Evolutionary conservation across 2,113 vertebrate species (phyloP).

Genomic region (Melanostigma gelatinosum): DNA sequence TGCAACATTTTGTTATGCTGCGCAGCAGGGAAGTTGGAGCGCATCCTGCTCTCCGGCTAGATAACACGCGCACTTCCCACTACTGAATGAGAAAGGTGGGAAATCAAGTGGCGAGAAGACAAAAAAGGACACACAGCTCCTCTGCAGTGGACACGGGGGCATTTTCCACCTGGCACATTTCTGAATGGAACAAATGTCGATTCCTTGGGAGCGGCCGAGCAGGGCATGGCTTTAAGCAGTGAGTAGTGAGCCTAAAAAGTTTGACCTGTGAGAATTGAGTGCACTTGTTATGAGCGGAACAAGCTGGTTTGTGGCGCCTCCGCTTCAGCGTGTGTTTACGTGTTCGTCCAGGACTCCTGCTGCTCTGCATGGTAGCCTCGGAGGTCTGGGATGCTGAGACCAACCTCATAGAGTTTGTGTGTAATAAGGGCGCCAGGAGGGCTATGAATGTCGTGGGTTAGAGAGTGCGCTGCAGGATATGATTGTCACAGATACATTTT

Average conservation of each 20-base stretch:
- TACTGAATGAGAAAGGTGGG: slow-evolving; percentile 68
- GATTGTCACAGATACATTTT: slow-evolving; percentile 11
- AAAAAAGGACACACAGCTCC: slow-evolving; percentile 62
- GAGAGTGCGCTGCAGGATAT: slow-evolving; percentile 60
- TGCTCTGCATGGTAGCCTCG: slow-evolving; percentile 73
- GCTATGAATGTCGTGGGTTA: slow-evolving; percentile 73
- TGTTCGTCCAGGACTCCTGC: slow-evolving; percentile 66
- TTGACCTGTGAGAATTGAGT: slow-evolving; percentile 13
- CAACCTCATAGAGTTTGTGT: slow-evolving; percentile 76
- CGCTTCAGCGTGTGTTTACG: slow-evolving; percentile 32
- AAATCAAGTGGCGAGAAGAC: slow-evolving; percentile 63
- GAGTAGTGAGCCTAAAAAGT: slow-evolving; percentile 55
- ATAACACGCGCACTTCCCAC: slow-evolving; percentile 75
- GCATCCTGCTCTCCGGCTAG: slow-evolving; percentile 67
- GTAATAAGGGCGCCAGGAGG: slow-evolving; percentile 67
- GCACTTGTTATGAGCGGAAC: not conserved
- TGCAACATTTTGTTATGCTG: slow-evolving; percentile 46
- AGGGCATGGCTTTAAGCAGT: slow-evolving; percentile 79
- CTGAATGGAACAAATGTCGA: slow-evolving; percentile 72
- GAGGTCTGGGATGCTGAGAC: slow-evolving; percentile 66
- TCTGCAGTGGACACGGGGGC: slow-evolving; percentile 39
- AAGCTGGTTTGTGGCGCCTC: slow-evolving; percentile 3
- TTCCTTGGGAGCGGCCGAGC: slow-evolving; percentile 49
- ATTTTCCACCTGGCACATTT: slow-evolving; percentile 59
- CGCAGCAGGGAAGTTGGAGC: slow-evolving; percentile 64